Evolutionary conservation across 1,140 invertebrate species (phyloP).

Genomic region (Atta cephalotes): DNA sequence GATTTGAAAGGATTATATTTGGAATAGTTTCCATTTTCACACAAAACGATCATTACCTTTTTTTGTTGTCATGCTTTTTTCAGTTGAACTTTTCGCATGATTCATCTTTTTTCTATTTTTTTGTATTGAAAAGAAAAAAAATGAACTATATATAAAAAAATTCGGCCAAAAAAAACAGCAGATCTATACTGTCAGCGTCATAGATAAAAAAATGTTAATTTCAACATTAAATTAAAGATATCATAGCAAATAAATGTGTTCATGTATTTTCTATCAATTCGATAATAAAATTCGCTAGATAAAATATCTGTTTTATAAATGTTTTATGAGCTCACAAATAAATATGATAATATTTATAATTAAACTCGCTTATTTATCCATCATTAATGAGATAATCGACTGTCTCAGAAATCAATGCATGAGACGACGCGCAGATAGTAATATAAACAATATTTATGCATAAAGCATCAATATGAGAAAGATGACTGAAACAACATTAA

Average conservation of each 20-base stretch:
- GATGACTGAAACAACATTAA: background rate
- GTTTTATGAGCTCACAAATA: slow-evolving; percentile 50
- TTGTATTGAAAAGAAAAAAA: too few relatives aligned
- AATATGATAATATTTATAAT: slow-evolving; percentile 46
- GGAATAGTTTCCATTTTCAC: too few relatives aligned
- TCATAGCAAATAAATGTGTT: background rate
- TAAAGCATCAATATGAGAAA: background rate
- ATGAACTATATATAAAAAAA: too few relatives aligned
- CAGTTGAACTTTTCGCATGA: too few relatives aligned
- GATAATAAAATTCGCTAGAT: background rate
- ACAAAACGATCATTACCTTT: too few relatives aligned
- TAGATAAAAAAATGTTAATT: background rate
- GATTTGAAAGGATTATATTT: too few relatives aligned
- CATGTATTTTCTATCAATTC: background rate
- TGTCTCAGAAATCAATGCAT: slow-evolving; percentile 4
- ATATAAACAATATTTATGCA: background rate
- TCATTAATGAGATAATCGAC: background rate
- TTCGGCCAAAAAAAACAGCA: too few relatives aligned
- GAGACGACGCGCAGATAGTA: background rate
- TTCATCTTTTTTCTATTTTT: too few relatives aligned
- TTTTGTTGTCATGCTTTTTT: too few relatives aligned
- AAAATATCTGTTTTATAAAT: slow-evolving; percentile 34
- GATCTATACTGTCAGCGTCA: background rate
- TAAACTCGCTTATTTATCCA: slow-evolving; percentile 7
- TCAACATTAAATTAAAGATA: background rate